Evolutionary conservation across 2,797 vertebrate species (phyloP).

Genomic region (Dromococcyx pavoninus): DNA sequence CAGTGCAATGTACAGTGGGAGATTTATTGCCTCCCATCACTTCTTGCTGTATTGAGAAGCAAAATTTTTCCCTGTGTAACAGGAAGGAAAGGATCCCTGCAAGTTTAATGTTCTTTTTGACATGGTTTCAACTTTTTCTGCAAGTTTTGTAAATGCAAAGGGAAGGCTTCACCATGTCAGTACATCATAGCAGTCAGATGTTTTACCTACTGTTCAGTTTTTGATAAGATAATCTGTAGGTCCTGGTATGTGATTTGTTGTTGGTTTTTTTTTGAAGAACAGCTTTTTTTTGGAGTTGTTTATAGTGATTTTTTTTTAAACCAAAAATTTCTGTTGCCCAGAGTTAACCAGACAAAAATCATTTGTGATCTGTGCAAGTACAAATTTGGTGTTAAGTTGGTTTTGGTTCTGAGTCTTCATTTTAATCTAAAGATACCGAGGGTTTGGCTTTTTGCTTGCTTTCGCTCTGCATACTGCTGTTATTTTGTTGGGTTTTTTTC

Average conservation of each 20-base stretch:
- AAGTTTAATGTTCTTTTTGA: background rate
- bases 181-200: background rate
- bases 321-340: too few relatives aligned
- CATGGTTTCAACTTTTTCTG: background rate
- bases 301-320: too few relatives aligned
- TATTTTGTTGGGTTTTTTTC: background rate
- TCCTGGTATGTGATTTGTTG: background rate
- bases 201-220: background rate
- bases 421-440: background rate
- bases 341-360: background rate
- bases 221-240: background rate
- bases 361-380: background rate
- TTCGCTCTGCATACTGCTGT: background rate
- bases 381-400: background rate
- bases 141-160: background rate
- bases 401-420: background rate
- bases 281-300: accelerated
- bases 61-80: background rate
- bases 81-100: background rate
- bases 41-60: background rate
- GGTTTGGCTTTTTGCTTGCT: background rate
- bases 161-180: background rate
- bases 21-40: background rate
- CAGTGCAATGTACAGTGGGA: background rate
- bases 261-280: background rate